phyloP scores from a whole-genome alignment of 2,113 vertebrate genomes.

The Ptychochromis oligacanthus region DNA sequence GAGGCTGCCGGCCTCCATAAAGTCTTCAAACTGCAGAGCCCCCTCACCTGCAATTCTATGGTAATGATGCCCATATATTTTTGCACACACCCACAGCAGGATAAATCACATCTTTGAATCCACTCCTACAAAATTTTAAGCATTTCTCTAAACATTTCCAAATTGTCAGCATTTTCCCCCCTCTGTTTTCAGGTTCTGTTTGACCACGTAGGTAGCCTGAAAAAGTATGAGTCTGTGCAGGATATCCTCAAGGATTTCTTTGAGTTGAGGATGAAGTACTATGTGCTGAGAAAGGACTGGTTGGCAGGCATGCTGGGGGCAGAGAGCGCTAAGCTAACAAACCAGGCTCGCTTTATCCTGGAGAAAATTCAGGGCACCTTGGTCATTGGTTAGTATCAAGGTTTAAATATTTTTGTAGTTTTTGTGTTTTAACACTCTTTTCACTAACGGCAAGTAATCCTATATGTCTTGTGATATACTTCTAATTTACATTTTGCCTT shows the following conservation, averaged over 20 bases:
- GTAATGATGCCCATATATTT: slow-evolving; percentile 67
- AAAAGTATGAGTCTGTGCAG: slow-evolving; percentile 89
- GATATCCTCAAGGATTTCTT: slow-evolving; percentile 94
- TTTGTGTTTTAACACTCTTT: background rate
- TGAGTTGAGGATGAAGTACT: slow-evolving; percentile 91
- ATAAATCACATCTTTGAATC: background rate
- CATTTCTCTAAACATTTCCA: background rate
- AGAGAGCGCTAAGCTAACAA: slow-evolving; percentile 89
- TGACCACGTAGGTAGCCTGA: slow-evolving; percentile 93
- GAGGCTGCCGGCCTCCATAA: slow-evolving; percentile 92
- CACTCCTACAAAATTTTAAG: background rate
- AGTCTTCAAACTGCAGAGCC: slow-evolving; percentile 94
- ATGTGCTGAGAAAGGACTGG: slow-evolving; percentile 94
- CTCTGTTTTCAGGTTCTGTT: slow-evolving; percentile 88
- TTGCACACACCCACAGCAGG: background rate
- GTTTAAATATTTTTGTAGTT: background rate
- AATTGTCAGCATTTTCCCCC: background rate
- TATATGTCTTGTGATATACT: no score
- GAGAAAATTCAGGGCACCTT: slow-evolving; percentile 96
- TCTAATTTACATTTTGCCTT: background rate
- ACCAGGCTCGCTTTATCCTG: slow-evolving; percentile 98
- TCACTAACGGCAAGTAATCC: background rate
- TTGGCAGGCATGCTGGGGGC: slow-evolving; percentile 90
- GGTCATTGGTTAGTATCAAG: slow-evolving; percentile 87
- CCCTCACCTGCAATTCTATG: slow-evolving; percentile 95